Conservation (phyloP, 2,888 invertebrate species). For the Suillia variegata region DNA sequence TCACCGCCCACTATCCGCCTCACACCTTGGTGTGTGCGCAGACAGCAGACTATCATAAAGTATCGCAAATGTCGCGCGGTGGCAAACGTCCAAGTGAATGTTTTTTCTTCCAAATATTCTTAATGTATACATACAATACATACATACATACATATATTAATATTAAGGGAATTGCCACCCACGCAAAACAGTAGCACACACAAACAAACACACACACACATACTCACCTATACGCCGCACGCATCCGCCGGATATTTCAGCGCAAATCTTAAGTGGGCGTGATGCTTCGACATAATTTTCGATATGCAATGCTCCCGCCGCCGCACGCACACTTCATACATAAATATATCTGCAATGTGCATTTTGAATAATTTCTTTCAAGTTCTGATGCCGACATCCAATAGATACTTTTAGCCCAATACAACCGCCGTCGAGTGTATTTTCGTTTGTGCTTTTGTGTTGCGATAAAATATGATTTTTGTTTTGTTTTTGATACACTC, state of each 20-base stretch:
- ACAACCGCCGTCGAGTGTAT: too few relatives aligned
- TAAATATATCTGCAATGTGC: background rate
- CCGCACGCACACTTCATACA: too few relatives aligned
- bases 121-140: too few relatives aligned
- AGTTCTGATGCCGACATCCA: too few relatives aligned
- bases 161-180: conserved; percentile 6
- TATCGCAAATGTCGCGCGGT: conserved; percentile 9
- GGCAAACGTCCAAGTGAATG: conserved; percentile 13
- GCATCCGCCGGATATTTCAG: conserved; percentile 18
- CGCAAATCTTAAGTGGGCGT: background rate
- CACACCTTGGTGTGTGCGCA: too few relatives aligned
- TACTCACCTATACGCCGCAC: conserved; percentile 5
- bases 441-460: background rate
- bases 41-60: conserved; percentile 5
- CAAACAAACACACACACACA: background rate
- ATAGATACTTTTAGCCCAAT: too few relatives aligned
- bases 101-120: too few relatives aligned
- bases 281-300: background rate
- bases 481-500: background rate
- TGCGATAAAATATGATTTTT: background rate
- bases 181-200: conserved; percentile 1
- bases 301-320: too few relatives aligned
- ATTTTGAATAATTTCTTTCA: background rate
- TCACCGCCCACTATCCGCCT: too few relatives aligned
- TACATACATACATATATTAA: too few relatives aligned